phyloP scores from a whole-genome alignment of 2,113 vertebrate genomes.

The Nothoprocta perdicaria region DNA sequence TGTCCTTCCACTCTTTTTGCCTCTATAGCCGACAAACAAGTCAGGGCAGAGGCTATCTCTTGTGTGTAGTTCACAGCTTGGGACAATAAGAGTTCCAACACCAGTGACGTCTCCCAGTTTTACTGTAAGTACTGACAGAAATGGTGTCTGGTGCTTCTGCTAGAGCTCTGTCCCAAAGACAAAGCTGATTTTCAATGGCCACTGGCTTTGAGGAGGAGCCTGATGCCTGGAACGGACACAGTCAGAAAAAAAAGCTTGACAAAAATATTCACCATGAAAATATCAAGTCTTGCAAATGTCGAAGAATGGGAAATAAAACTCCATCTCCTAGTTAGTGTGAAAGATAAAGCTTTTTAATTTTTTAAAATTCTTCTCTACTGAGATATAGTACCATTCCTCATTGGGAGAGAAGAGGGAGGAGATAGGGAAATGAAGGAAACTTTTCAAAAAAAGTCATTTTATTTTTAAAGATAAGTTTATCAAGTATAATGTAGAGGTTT shows the following conservation, averaged over 20 bases:
- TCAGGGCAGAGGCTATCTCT: fast-evolving
- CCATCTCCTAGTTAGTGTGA: background rate
- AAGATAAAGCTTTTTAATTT: background rate
- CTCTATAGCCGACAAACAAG: background rate
- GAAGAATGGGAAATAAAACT: background rate
- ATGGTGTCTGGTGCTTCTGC: background rate
- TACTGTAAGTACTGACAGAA: background rate
- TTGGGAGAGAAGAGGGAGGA: background rate
- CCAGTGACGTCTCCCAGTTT: background rate
- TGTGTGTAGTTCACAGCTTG: fast-evolving
- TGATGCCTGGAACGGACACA: background rate
- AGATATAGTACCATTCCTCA: fast-evolving
- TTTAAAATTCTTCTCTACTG: background rate
- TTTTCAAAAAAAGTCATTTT: background rate
- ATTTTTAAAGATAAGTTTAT: background rate
- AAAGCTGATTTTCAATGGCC: background rate
- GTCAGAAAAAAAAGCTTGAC: background rate
- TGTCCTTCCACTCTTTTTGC: background rate
- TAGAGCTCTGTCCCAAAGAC: background rate
- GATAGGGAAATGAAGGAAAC: background rate
- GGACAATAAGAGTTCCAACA: background rate
- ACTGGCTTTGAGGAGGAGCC: background rate
- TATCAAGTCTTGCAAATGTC: background rate
- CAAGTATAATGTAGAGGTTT: background rate
- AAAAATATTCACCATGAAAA: background rate